Percentiles rank a stretch among this genome's conserved stretches.
These are phyloP conservation scores for Myxocyprinus asiaticus DNA, from an alignment of 2,113 vertebrate genomes.

Conservation along the genomic window DNA sequence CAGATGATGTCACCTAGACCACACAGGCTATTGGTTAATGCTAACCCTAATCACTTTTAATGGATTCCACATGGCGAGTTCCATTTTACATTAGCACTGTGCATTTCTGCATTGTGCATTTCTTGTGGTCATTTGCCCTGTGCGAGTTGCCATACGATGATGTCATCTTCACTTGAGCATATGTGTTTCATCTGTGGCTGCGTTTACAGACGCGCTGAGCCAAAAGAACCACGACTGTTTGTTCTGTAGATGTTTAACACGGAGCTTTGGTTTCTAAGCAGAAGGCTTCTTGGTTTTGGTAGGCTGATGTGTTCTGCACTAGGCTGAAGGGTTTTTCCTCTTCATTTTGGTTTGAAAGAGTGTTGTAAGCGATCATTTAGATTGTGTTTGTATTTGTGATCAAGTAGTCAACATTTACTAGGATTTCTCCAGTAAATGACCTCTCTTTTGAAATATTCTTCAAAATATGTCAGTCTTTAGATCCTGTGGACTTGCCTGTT, in stretches of 20 bases:
- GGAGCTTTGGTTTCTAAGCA: constrained; percentile 47
- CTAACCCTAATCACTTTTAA: neutral
- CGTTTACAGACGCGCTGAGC: too few species aligned
- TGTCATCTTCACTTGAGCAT: constrained; percentile 53
- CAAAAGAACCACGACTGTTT: constrained; percentile 50
- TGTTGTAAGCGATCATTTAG: too few species aligned
- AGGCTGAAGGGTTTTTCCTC: neutral
- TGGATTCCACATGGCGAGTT: neutral
- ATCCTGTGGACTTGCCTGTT: too few species aligned
- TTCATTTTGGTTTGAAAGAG: neutral
- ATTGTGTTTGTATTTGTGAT: too few species aligned
- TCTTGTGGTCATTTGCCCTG: constrained; percentile 23
- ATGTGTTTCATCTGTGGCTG: constrained; percentile 37
- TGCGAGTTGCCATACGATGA: constrained; percentile 32
- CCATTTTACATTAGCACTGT: neutral
- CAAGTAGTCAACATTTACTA: too few species aligned
- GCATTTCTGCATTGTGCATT: neutral
- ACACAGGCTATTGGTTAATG: too few species aligned
- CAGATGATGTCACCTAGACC: neutral
- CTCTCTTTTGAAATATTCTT: too few species aligned
- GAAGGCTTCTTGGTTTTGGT: constrained; percentile 59
- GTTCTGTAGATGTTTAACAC: constrained; percentile 31
- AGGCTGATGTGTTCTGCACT: constrained; percentile 47
- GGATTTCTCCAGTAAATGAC: too few species aligned
- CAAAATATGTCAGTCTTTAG: too few species aligned